phyloP scores from a whole-genome alignment of 2,113 vertebrate genomes.

The Clinocottus analis region DNA sequence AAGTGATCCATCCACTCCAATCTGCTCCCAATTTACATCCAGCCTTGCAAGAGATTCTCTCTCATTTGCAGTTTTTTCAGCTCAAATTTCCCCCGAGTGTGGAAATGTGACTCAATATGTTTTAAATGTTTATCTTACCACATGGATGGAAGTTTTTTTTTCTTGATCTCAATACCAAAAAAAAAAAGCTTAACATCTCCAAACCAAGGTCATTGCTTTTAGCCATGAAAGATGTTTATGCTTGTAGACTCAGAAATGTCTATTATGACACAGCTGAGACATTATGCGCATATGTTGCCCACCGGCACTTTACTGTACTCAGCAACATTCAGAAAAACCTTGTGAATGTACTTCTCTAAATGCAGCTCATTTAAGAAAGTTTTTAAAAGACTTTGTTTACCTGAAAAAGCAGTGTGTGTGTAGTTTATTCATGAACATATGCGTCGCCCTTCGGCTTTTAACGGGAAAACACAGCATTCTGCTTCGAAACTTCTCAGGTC shows the following conservation, averaged over 20 bases:
- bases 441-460: constrained; percentile 11
- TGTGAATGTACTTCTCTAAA: not conserved
- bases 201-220: constrained; percentile 9
- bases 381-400: constrained; percentile 15
- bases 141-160: not conserved
- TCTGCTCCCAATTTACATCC: constrained; percentile 14
- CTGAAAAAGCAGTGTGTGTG: constrained; percentile 6
- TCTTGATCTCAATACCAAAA: constrained; percentile 36
- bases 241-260: not conserved
- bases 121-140: constrained; percentile 17
- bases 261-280: not conserved
- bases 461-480: constrained; percentile 40
- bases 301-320: not conserved
- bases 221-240: constrained; percentile 6
- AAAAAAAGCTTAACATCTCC: constrained; percentile 17
- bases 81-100: constrained; percentile 22
- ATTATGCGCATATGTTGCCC: not conserved
- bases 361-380: constrained; percentile 13
- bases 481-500: constrained; percentile 37
- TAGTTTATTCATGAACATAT: constrained; percentile 42
- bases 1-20: constrained; percentile 19
- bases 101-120: constrained; percentile 30
- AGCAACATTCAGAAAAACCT: not conserved
- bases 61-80: constrained; percentile 32
- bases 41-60: constrained; percentile 22